Percentiles rank a stretch among this genome's conserved stretches.
phyloP scores from a whole-genome alignment of 2,797 vertebrate species.

The Setipinna tenuifilis region DNA sequence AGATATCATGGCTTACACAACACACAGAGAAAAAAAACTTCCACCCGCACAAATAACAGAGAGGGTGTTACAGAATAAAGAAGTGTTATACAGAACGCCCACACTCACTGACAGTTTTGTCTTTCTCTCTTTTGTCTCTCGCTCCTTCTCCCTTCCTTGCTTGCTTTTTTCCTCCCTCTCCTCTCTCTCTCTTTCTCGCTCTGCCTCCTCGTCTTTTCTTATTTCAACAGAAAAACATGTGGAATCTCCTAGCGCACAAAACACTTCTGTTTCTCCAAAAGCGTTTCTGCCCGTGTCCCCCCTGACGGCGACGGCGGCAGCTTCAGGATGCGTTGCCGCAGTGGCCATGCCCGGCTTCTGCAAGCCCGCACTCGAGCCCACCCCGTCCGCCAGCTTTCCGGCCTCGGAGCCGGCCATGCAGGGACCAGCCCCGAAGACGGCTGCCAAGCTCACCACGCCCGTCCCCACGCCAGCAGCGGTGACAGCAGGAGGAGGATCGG shows the following conservation, averaged over 20 bases:
- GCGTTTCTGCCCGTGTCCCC: conserved; percentile 44
- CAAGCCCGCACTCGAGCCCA: conserved; percentile 63
- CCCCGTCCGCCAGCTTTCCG: conserved; percentile 73
- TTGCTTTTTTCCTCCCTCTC: conserved; percentile 30
- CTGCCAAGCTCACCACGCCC: conserved; percentile 58
- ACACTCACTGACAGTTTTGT: conserved; percentile 42
- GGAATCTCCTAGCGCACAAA: conserved; percentile 31
- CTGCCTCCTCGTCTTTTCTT: conserved; percentile 35
- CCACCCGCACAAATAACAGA: conserved; percentile 10
- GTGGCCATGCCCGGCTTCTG: conserved; percentile 44
- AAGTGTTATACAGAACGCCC: conserved; percentile 13
- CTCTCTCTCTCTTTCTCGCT: conserved; percentile 24
- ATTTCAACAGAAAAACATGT: conserved; percentile 54
- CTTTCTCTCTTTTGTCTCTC: conserved; percentile 42
- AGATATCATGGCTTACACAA: conserved; percentile 30
- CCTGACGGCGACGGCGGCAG: background rate
- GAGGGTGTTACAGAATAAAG: conserved; percentile 17
- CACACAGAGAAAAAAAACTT: background rate
- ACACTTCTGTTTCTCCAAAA: conserved; percentile 41
- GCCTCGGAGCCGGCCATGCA: conserved; percentile 62
- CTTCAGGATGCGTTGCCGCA: background rate
- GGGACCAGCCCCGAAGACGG: conserved; percentile 55
- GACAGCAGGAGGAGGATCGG: background rate
- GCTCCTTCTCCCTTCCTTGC: conserved; percentile 2
- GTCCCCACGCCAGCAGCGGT: conserved; percentile 53